Base-by-base conservation (phyloP, 1,140 invertebrate species). In the Ditylenchus dipsaci region DNA sequence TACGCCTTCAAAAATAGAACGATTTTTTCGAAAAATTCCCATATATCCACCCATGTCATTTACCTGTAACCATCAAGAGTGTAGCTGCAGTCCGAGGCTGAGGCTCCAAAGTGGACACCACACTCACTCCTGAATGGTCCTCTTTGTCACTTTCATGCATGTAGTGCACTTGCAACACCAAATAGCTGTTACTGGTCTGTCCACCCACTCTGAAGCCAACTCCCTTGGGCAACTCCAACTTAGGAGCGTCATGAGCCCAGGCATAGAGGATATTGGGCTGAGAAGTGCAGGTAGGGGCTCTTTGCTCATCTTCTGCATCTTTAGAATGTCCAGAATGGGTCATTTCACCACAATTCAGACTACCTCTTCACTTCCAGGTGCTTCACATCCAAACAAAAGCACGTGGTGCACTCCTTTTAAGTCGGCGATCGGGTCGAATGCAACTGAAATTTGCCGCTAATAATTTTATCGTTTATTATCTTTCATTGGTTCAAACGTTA, bases 261-360 rank as follows among this genome's bases (percentile, higher is more conserved):
- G 94, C 94, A 85, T 96, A 98, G 21, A 97, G 87, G 70, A 97
- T 91, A 88, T 93, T 80, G 5, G 81, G 83, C 0, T 81, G 83
- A 11, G 53, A 19, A 15, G 61, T 73, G 61, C 84, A 85, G 0
- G 78, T 75, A 9, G 84, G 78, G 0, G 80, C 78, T 29, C 71
- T 61, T 7, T 56, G 17, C 61, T 82, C 78, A n/a, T n/a, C n/a
- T n/a, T n/a, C n/a, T 26, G 56, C 64, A 3, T 84, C 84, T 62
- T 77, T 74, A 29, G 84, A 78, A 88, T 23, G 13, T 19, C 87
- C 93, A 21, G n/a, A 26, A 53, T 53, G 49, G 23, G 49, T 53
- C 49, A 96, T 95, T 86, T 95, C 92, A 5, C 92, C 92, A 82
- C 93, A 96, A 84, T 92, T 89, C 93, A 97, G 49, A 90, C 89